Evolutionary conservation across 2,888 invertebrate species (phyloP).

Genomic region (Amphipyra berbera): DNA sequence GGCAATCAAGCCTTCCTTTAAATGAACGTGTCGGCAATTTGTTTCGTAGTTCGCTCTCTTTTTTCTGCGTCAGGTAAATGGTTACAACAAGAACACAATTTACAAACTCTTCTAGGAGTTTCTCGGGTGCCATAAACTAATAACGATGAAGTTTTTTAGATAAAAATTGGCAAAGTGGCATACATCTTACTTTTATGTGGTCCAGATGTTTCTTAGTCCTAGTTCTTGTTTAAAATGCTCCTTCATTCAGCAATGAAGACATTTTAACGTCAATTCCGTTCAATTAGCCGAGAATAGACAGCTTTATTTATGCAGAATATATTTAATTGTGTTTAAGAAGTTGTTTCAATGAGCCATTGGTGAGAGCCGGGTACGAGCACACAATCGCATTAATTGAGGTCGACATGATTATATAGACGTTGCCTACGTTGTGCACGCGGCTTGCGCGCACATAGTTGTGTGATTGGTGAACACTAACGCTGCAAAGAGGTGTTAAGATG

Average conservation of each 20-base stretch:
- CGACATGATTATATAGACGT: background rate
- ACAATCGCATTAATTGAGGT: conserved; percentile 1
- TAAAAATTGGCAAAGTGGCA: too few species aligned
- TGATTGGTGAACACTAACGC: conserved; percentile 13
- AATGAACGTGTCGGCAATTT: too few species aligned
- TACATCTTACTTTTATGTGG: too few species aligned
- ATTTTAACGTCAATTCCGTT: background rate
- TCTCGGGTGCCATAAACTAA: too few species aligned
- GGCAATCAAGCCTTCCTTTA: too few species aligned
- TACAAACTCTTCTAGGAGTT: too few species aligned
- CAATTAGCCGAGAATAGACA: background rate
- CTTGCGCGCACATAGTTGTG: background rate
- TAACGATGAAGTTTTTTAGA: too few species aligned
- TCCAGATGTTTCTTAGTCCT: too few species aligned
- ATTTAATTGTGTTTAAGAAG: background rate
- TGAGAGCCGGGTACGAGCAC: background rate
- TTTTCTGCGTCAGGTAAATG: too few species aligned
- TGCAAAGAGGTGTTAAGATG: background rate
- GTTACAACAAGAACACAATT: too few species aligned
- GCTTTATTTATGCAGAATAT: background rate
- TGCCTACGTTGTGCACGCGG: conserved; percentile 1
- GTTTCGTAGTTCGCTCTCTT: too few species aligned
- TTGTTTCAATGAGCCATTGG: background rate
- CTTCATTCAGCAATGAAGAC: background rate
- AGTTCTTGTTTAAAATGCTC: too few species aligned